Base-by-base conservation (phyloP, 1,140 invertebrate species). In the Mamestra configurata region DNA sequence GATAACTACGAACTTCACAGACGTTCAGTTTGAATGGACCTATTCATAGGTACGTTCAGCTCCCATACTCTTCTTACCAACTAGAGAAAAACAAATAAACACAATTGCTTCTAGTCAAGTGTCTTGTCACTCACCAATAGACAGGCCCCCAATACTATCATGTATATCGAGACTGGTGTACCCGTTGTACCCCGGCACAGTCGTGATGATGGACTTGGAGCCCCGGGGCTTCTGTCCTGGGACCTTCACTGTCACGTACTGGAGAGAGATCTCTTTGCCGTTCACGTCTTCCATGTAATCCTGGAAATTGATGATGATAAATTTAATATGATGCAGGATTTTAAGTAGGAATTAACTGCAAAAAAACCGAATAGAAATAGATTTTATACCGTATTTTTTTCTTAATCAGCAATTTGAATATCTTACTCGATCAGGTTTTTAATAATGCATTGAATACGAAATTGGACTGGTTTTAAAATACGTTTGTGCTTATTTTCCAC, bases 241-340 rank as follows among this genome's bases (percentile, higher is more conserved):
- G 22, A 99, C 98, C 96, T 99, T 99, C 5, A 99, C 99, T 0
- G 99, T 99, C 15, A 99, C 99, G 86, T 98, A 98, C 89, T 99
- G 98, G 31, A 99, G 94, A 20, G 98, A 97, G 86, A 99, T 99
- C 93, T 99, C 99, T 96, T 99, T 99, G 13, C 98, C 98, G 95
- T 99, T 98, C 20, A 98, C 97, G 95, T 99, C 98, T 87, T 99
- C 98, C 99, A 99, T 99, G 89, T 99, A 99, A 95, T 99, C 99
- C 97, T 99, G 92, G 15, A 87, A 84, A 35, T 0, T 40, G 13
- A 6, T 31, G 49, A 31, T n/a, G n/a, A n/a, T n/a, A n/a, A n/a
- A n/a, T n/a, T n/a, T n/a, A n/a, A n/a, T n/a, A n/a, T n/a, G n/a
- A n/a, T n/a, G n/a, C n/a, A n/a, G n/a, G n/a, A n/a, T n/a, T n/a